Evolutionary conservation across 2,888 invertebrate genomes (phyloP).

Genomic region (Oeneis ivallda): DNA sequence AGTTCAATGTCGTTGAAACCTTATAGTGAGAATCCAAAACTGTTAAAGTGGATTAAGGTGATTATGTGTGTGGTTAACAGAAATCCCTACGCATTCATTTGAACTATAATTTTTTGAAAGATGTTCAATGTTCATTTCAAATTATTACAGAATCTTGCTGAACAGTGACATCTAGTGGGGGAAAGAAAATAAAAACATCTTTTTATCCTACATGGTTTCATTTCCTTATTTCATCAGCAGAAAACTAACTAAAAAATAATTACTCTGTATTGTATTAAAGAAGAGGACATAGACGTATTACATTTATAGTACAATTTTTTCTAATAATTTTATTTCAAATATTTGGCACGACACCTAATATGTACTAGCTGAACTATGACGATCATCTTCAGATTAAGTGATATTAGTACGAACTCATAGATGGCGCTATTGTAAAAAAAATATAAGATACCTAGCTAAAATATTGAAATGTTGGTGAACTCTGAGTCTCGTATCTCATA

Average conservation of each 20-base stretch:
- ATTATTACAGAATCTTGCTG: not conserved
- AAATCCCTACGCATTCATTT: conserved; percentile 1
- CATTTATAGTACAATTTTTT: too few species aligned
- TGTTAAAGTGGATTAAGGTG: conserved; percentile 17
- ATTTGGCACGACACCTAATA: not conserved
- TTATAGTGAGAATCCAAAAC: conserved; percentile 9
- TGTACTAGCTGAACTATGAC: not conserved
- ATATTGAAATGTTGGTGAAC: not conserved
- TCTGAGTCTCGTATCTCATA: not conserved
- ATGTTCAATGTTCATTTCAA: too few species aligned
- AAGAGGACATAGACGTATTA: too few species aligned
- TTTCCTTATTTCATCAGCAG: not conserved
- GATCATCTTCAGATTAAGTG: not conserved
- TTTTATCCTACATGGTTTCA: too few species aligned
- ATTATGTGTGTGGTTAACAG: not conserved
- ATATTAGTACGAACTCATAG: not conserved
- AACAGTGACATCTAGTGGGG: conserved; percentile 12
- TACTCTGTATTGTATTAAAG: too few species aligned
- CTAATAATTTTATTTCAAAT: too few species aligned
- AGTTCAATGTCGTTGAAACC: conserved; percentile 32
- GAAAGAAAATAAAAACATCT: not conserved
- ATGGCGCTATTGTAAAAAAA: conserved; percentile 9
- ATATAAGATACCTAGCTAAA: not conserved
- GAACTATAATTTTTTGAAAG: too few species aligned
- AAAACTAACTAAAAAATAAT: too few species aligned